Percentiles rank a stretch among this genome's conserved stretches.
Evolutionary conservation across 1,140 invertebrate species (phyloP).

Genomic region (Pachypeltis micranthus): DNA sequence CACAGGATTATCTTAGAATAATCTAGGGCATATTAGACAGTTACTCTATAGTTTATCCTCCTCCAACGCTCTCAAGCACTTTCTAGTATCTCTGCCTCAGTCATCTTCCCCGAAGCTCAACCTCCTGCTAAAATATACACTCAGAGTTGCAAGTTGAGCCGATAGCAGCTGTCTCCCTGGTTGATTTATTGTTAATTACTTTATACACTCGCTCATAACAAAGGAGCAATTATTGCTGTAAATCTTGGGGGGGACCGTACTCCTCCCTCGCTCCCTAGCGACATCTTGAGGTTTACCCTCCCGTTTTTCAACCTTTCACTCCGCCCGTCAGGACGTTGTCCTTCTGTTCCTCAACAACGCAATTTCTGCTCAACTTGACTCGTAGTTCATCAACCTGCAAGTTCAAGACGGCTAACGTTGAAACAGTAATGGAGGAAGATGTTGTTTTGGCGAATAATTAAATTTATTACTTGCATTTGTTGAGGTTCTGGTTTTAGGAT

Average conservation of each 20-base stretch:
- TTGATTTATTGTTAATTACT: slow-evolving; percentile 24
- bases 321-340: too few relatives aligned
- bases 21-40: slow-evolving; percentile 19
- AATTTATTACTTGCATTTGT: too few relatives aligned
- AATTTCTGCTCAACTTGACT: too few relatives aligned
- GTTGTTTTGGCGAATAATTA: too few relatives aligned
- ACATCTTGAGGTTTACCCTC: not conserved
- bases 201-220: slow-evolving; percentile 21
- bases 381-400: too few relatives aligned
- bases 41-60: slow-evolving; percentile 18
- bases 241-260: slow-evolving; percentile 13
- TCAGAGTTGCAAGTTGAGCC: slow-evolving; percentile 19
- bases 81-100: slow-evolving; percentile 16
- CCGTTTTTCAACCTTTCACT: slow-evolving; percentile 1
- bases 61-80: not conserved
- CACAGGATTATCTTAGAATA: slow-evolving; percentile 21
- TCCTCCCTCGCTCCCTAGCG: not conserved
- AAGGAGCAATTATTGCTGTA: slow-evolving; percentile 23
- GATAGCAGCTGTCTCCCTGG: slow-evolving; percentile 15
- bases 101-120: not conserved
- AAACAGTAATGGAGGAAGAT: too few relatives aligned
- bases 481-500: too few relatives aligned
- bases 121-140: slow-evolving; percentile 20
- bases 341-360: too few relatives aligned
- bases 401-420: too few relatives aligned